Conservation (phyloP, 92 coral and sea anemone species). For the Chrysogorgia sp. region DNA sequence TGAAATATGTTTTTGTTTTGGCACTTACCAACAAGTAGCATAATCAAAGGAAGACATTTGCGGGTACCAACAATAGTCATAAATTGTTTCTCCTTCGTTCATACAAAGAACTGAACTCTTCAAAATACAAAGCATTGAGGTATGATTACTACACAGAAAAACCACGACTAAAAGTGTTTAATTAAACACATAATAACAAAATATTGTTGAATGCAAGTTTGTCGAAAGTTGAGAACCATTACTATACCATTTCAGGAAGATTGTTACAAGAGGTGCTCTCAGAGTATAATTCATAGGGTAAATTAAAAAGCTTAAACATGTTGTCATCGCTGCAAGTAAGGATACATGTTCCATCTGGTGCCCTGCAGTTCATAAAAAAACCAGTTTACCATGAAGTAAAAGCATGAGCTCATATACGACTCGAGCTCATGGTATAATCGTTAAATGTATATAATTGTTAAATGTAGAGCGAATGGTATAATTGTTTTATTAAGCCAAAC, state of each 20-base stretch:
- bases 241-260: slow-evolving; percentile 79
- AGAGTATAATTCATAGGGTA: slow-evolving; percentile 76
- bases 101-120: slow-evolving; percentile 75
- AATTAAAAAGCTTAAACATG: slow-evolving; percentile 77
- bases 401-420: no score
- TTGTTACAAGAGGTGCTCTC: slow-evolving; percentile 51
- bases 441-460: no score
- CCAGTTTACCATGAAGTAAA: not conserved
- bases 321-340: slow-evolving; percentile 95
- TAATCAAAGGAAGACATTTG: slow-evolving; percentile 91
- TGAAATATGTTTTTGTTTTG: no score
- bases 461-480: no score
- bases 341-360: slow-evolving; percentile 96
- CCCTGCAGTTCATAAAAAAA: slow-evolving; percentile 55
- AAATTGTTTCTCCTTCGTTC: slow-evolving; percentile 93
- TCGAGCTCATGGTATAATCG: no score
- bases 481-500: no score
- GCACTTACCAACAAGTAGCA: slow-evolving; percentile 93
- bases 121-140: not conserved
- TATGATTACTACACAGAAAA: no score
- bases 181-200: no score
- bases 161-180: no score
- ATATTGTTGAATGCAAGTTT: no score
- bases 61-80: slow-evolving; percentile 94
- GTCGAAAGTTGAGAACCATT: no score